Evolutionary conservation across 2,113 vertebrate genomes (phyloP), one percentile per base, ranked within the genome.

Genomic region (Bos taurus): DNA sequence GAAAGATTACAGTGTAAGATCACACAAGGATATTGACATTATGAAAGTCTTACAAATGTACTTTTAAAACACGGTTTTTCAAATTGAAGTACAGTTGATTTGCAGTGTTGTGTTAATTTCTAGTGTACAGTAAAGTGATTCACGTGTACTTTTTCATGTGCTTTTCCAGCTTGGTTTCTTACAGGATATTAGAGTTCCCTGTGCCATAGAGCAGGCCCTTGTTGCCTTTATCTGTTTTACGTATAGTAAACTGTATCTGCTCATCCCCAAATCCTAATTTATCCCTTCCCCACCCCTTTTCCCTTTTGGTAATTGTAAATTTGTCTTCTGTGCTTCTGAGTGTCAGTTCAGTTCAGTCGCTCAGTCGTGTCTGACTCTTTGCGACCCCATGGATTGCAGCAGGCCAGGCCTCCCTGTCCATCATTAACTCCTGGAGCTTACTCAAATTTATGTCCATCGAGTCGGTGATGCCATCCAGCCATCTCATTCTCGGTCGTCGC

Each of bases 401-500:
- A 36, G 2, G 0, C 64, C n/a, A 71, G n/a, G n/a, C 64, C 64
- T 71, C n/a, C n/a, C n/a, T 71, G 64, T 71, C n/a, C 17, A 36
- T 21, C n/a, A 71, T 9, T 11, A 36, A 21, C 64, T 21, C 64
- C 17, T 0, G 1, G 17, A 71, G n/a, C 17, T 36, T 71, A 36
- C n/a, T 71, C 64, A 71, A 3, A 36, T 8, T 36, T 36, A 21
- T 71, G 64, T 71, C 17, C 64, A 36, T 71, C 1, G 4, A 36
- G 17, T 71, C 9, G 0, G 64, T 36, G n/a, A 71, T 36, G n/a
- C 9, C 64, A 71, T 71, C n/a, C n/a, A 71, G 2, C n/a, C n/a
- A 21, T 71, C 64, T 36, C 64, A 71, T 71, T 17, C 9, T 71
- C 0, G 0, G 64, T 71, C 0, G 0, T 36, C 9, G n/a, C 9